These are phyloP conservation scores for Catamblyrhynchus diadema DNA, from an alignment of 2,797 vertebrate genomes.

Conservation along the genomic window DNA sequence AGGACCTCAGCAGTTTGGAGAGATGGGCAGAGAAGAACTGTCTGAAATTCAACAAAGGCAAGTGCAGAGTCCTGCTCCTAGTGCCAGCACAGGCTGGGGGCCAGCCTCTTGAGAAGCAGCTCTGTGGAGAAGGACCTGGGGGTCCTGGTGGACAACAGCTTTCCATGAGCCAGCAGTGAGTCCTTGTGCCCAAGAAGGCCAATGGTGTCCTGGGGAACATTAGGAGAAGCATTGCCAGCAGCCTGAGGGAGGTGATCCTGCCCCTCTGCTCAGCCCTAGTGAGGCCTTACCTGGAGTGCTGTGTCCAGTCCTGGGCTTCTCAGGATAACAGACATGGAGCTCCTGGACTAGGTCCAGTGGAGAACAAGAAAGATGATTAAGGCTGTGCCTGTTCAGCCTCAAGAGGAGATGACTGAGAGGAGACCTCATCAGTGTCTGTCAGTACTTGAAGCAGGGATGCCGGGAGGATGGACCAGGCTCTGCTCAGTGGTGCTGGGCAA, in stretches of 20 bases:
- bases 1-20: fast-evolving
- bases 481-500: neutral
- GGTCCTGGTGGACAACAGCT: neutral
- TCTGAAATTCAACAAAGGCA: neutral
- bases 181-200: too few species aligned
- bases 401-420: neutral
- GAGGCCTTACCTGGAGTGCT: too few species aligned
- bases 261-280: too few species aligned
- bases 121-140: neutral
- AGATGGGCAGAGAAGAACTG: neutral
- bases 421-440: neutral
- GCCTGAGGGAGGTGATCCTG: too few species aligned
- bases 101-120: neutral
- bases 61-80: neutral
- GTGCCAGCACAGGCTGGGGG: neutral
- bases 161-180: neutral
- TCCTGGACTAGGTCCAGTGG: fast-evolving
- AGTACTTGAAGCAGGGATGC: neutral
- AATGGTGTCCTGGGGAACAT: too few species aligned
- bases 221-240: too few species aligned
- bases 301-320: neutral
- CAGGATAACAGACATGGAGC: fast-evolving
- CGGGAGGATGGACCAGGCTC: neutral
- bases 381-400: neutral
- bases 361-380: neutral